phyloP scores from a whole-genome alignment of 2,888 invertebrate species.

The Hypercompe scribonia region DNA sequence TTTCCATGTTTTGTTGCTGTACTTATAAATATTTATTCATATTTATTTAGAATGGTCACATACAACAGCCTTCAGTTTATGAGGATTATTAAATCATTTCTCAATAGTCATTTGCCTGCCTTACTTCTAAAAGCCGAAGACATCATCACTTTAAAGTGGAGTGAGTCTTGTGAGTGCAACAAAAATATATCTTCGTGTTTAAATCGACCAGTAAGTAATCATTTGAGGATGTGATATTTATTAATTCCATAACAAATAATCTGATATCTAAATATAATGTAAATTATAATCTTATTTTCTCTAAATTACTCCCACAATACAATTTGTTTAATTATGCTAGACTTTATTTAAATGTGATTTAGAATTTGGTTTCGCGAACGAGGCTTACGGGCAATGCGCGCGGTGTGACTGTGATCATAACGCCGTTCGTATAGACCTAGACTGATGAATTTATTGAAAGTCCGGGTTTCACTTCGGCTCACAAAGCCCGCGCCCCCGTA shows the following conservation, averaged over 20 bases:
- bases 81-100: slow-evolving; percentile 25
- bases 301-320: slow-evolving; percentile 69
- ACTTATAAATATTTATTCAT: slow-evolving; percentile 31
- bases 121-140: slow-evolving; percentile 16
- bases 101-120: slow-evolving; percentile 33
- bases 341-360: slow-evolving; percentile 80
- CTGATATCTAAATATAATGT: slow-evolving; percentile 57
- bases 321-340: slow-evolving; percentile 69
- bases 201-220: slow-evolving; percentile 27
- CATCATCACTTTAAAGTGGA: no score
- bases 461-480: slow-evolving; percentile 26
- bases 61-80: slow-evolving; percentile 41
- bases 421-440: neutral
- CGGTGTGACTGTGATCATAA: slow-evolving; percentile 2
- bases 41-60: slow-evolving; percentile 45
- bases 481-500: slow-evolving; percentile 63
- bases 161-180: slow-evolving; percentile 33
- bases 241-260: slow-evolving; percentile 51
- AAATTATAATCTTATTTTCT: slow-evolving; percentile 65
- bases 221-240: slow-evolving; percentile 41
- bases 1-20: slow-evolving; percentile 27
- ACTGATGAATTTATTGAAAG: neutral
- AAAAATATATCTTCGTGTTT: slow-evolving; percentile 32
- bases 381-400: slow-evolving; percentile 65
- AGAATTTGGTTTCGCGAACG: slow-evolving; percentile 82